These are phyloP conservation scores for Arion vulgaris DNA, from an alignment of 1,140 invertebrate genomes.

Conservation along the genomic window DNA sequence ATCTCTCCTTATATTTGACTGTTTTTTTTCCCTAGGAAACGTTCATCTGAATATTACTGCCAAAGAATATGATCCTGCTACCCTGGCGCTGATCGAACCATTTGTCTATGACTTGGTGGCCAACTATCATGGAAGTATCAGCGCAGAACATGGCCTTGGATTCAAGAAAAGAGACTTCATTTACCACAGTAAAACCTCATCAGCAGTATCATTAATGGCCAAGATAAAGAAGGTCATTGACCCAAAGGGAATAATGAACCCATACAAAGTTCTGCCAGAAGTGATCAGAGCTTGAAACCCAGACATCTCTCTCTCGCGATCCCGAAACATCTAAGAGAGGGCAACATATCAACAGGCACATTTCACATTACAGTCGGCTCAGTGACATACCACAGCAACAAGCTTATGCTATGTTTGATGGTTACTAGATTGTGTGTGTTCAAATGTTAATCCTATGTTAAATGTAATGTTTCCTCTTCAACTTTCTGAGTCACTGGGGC, in stretches of 20 bases:
- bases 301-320: no score
- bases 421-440: no score
- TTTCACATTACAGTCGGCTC: no score
- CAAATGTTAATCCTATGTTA: no score
- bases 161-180: conserved; percentile 86
- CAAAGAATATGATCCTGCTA: conserved; percentile 79
- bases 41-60: conserved; percentile 90
- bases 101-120: conserved; percentile 91
- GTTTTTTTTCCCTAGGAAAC: conserved; percentile 79
- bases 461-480: no score
- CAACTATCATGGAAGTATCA: conserved; percentile 87
- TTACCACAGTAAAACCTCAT: conserved; percentile 84
- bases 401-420: no score
- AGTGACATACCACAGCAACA: no score
- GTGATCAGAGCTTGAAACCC: conserved; percentile 2
- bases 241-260: conserved; percentile 94
- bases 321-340: no score
- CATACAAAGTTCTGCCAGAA: conserved; percentile 85
- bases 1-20: no score
- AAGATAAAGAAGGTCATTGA: conserved; percentile 89
- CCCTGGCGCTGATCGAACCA: conserved; percentile 85
- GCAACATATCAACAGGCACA: no score
- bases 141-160: conserved; percentile 95
- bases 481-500: no score
- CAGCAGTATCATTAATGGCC: conserved; percentile 86